phyloP scores from a whole-genome alignment of 2,888 invertebrate genomes.

The Anagyrus pseudococci region DNA sequence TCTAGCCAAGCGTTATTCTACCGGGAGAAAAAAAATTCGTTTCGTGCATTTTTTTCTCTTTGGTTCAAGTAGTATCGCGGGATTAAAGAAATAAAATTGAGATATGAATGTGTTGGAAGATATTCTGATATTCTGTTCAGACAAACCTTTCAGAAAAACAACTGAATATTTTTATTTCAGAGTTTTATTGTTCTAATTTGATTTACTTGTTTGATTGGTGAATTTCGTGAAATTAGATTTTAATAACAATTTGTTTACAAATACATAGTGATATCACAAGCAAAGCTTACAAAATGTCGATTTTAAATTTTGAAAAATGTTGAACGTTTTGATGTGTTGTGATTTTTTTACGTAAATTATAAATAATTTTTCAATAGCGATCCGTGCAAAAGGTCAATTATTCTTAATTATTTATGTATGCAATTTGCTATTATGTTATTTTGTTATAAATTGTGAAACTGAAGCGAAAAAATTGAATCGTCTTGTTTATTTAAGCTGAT shows the following conservation, averaged over 20 bases:
- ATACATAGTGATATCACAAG: too few species aligned
- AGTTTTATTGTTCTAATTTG: neutral
- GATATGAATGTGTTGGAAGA: neutral
- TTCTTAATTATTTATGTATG: too few species aligned
- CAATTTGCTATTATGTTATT: too few species aligned
- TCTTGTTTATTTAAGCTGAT: too few species aligned
- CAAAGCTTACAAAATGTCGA: too few species aligned
- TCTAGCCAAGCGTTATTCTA: slow-evolving; percentile 2
- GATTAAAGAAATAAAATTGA: neutral
- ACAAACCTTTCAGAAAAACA: neutral
- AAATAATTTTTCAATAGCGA: neutral
- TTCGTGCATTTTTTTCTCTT: neutral
- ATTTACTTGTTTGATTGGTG: slow-evolving; percentile 37
- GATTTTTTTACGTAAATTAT: too few species aligned
- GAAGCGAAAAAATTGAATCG: too few species aligned
- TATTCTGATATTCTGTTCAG: neutral
- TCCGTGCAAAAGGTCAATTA: neutral
- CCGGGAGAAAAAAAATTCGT: neutral
- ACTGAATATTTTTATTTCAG: neutral
- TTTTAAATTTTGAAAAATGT: too few species aligned
- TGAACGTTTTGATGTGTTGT: too few species aligned
- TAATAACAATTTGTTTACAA: too few species aligned
- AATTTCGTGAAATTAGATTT: neutral
- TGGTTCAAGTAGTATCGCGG: slow-evolving; percentile 5
- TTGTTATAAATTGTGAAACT: too few species aligned